These are phyloP conservation scores for Microvelia longipes DNA, from an alignment of 1,140 invertebrate genomes.

Conservation along the genomic window DNA sequence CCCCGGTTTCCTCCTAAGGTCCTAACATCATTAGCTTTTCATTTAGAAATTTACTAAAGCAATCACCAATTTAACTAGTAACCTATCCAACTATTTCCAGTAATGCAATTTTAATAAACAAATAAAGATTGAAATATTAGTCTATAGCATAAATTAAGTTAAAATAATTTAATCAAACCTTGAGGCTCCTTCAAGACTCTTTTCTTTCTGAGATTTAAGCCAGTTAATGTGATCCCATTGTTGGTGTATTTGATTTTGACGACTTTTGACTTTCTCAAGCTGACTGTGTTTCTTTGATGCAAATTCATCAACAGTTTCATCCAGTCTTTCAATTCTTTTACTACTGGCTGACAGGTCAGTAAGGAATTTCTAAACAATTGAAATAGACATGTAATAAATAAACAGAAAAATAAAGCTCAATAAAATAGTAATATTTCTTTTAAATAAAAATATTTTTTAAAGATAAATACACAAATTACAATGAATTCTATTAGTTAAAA, in stretches of 20 bases:
- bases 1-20: too few relatives aligned
- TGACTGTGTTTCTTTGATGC: constrained; percentile 70
- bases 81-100: too few relatives aligned
- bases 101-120: neutral
- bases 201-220: constrained; percentile 78
- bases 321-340: constrained; percentile 76
- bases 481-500: too few relatives aligned
- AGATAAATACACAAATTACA: too few relatives aligned
- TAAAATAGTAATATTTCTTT: too few relatives aligned
- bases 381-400: too few relatives aligned
- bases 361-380: constrained; percentile 60
- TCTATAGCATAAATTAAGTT: neutral
- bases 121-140: neutral
- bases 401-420: too few relatives aligned
- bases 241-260: constrained; percentile 70
- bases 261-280: constrained; percentile 59
- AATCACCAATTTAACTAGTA: neutral
- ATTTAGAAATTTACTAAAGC: too few relatives aligned
- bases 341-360: constrained; percentile 87
- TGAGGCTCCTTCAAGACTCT: constrained; percentile 76
- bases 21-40: too few relatives aligned
- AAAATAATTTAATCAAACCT: constrained; percentile 33
- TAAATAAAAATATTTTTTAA: too few relatives aligned
- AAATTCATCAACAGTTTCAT: constrained; percentile 74
- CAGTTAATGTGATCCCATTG: constrained; percentile 78